Base-by-base conservation (phyloP, 2,113 vertebrate species). In the Percopsis transmontana region DNA sequence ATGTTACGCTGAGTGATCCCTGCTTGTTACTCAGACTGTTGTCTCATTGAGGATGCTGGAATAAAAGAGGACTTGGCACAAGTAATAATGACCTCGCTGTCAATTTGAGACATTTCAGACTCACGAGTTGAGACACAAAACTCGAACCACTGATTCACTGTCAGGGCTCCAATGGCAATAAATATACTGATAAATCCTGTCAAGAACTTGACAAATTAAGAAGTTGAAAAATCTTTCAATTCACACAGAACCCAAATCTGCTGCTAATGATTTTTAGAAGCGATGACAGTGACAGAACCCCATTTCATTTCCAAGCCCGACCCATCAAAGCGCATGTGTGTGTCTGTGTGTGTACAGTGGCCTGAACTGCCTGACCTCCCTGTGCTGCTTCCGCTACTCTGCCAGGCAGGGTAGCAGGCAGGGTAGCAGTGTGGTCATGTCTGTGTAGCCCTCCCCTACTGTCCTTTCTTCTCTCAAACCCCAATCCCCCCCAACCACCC, bases 131-230 rank as follows among this genome's bases (percentile, higher is more conserved):
- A 82, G 66, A 80, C 74, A 69, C 76, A 63, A 72, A 70, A 70
- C 67, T 68, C 8, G 64, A 70, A 75, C 76, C 67, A 58, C 55
- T 59, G 72, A 81, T 73, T 74, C 67, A 63, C 84, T 70, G 80
- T 83, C 79, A 64, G 68, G 51, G 74, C 75, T 72, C 76, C 52
- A 54, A 77, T 61, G 72, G 73, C 65, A 66, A 71, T 59, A 47
- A 53, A 51, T 50, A 74, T 38, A 61, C 74, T 85, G 75, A 75
- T 73, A 65, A 69, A 19, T 76, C 68, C 71, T 70, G 80, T 87
- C 83, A 85, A 79, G 72, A 87, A 82, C 65, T 77, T 62, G 54
- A 40, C 65, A 68, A 79, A 80, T 85, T 63, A 79, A 88, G 79
- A 80, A 74, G 69, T 74, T 78, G 77, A 72, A 74, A 47, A 71